Conservation (phyloP, 2,888 invertebrate species). For the Drosophila buzzatii region DNA sequence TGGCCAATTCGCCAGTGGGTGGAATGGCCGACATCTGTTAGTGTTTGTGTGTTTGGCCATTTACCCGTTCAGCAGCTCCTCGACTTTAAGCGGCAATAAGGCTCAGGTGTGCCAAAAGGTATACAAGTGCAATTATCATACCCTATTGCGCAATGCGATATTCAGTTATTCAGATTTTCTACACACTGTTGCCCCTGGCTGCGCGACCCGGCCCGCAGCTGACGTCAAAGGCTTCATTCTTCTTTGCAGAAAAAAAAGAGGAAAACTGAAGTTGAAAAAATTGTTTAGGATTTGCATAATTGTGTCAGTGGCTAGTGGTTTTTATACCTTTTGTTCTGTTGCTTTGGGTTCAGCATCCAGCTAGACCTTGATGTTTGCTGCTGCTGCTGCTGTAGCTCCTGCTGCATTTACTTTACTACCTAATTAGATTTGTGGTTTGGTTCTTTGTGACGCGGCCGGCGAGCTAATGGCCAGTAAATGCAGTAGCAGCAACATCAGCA, state of each 20-base stretch:
- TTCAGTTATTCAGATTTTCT: slow-evolving; percentile 21
- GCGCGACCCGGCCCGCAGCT: slow-evolving; percentile 22
- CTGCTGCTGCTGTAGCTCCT: slow-evolving; percentile 1
- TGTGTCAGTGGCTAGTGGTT: slow-evolving; percentile 70
- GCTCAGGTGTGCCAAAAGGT: slow-evolving; percentile 70
- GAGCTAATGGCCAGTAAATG: slow-evolving; percentile 39
- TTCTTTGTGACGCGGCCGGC: slow-evolving; percentile 47
- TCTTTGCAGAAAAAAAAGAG: not conserved
- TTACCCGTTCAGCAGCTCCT: slow-evolving; percentile 27
- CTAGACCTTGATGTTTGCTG: slow-evolving; percentile 6
- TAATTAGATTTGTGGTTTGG: slow-evolving; percentile 51
- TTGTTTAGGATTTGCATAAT: slow-evolving; percentile 63
- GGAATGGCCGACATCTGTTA: slow-evolving; percentile 13
- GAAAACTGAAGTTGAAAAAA: slow-evolving; percentile 17
- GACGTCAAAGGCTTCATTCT: slow-evolving; percentile 59
- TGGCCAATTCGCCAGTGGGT: slow-evolving; percentile 52
- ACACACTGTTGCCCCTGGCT: slow-evolving; percentile 6
- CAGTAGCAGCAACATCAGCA: not conserved
- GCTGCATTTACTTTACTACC: slow-evolving; percentile 14
- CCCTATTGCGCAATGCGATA: slow-evolving; percentile 64
- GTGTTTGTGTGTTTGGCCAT: slow-evolving; percentile 26
- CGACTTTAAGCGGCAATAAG: slow-evolving; percentile 59
- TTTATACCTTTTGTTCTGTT: slow-evolving; percentile 21
- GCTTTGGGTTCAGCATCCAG: slow-evolving; percentile 27
- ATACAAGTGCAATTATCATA: slow-evolving; percentile 63